Conservation (phyloP, 2,888 invertebrate genomes). For the Argyresthia goedartella region DNA sequence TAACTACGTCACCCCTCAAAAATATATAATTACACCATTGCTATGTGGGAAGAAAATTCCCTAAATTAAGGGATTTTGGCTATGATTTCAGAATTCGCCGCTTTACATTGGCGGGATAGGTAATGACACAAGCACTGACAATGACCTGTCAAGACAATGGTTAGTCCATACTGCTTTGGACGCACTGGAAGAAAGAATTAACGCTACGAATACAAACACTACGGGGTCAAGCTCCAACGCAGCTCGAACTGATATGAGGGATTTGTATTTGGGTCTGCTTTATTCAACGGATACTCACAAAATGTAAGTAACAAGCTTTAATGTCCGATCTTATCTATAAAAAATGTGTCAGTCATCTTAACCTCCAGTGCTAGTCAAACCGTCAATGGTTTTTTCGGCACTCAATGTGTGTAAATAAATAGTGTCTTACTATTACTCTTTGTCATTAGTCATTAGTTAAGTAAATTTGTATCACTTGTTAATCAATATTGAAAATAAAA, state of each 20-base stretch:
- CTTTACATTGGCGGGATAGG: slow-evolving; percentile 79
- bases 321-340: too few species aligned
- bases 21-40: too few species aligned
- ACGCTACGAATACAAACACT: slow-evolving; percentile 40
- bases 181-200: slow-evolving; percentile 88
- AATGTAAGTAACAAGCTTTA: slow-evolving; percentile 74
- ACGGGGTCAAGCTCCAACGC: slow-evolving; percentile 71
- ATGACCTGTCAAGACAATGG: slow-evolving; percentile 92
- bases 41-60: too few species aligned
- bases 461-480: too few species aligned
- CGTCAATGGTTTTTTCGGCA: too few species aligned
- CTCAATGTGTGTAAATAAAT: too few species aligned
- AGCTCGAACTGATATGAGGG: slow-evolving; percentile 80
- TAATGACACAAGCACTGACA: slow-evolving; percentile 76
- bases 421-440: too few species aligned
- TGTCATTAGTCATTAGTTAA: too few species aligned
- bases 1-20: too few species aligned
- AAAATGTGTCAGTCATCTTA: neutral
- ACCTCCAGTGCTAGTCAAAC: neutral
- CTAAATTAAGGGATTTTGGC: too few species aligned
- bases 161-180: slow-evolving; percentile 93
- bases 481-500: too few species aligned
- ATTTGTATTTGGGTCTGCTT: slow-evolving; percentile 90
- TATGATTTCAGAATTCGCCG: slow-evolving; percentile 85
- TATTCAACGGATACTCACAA: slow-evolving; percentile 97